Evolutionary conservation across 2,797 vertebrate genomes (phyloP), one percentile per base, ranked within the genome.

Genomic region (Apogon hyalosoma): DNA sequence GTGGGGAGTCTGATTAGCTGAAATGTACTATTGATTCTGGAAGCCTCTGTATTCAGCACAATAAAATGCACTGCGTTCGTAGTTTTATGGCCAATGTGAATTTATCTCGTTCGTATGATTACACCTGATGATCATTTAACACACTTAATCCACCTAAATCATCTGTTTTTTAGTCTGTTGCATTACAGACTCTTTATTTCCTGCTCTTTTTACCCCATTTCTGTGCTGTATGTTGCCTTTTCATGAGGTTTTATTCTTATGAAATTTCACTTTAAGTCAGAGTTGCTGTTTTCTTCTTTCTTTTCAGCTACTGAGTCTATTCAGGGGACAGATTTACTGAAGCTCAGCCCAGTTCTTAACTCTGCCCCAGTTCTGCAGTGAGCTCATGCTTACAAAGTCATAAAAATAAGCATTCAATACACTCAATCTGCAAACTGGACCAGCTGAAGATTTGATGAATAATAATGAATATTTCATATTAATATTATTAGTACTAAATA

Each of bases 1-100:
- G 33, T 64, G 59, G 55, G 31, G 65, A 70, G 42, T 57, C 45
- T 47, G 50, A 63, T 64, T 21, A 21, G 11, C 48, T 50, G 7
- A 55, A 55, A 76, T 47, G 39, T 36, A n/a, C 33, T 48, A 45
- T 21, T 31, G 46, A 19, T 24, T 41, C 24, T 64, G 13, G 2
- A 6, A 24, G 63, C 42, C 33, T 73, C 21, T 11, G 46, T 43
- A 49, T 53, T 48, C 42, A 28, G 47, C 33, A n/a, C 28, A 38
- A 52, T 31, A 42, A 3, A 31, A 41, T 19, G 18, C 18, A 18
- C n/a, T 48, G 24, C 6, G 6, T 39, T 41, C 11, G 19, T 11
- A 4, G 7, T n/a, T 43, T 43, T 40, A 48, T 9, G n/a, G 19
- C 31, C 7, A 15, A 16, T 14, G 11, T 2, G 21, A n/a, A 41